These are phyloP conservation scores for Gasterosteus aculeatus DNA, from an alignment of 2,113 vertebrate genomes.

Conservation along the genomic window DNA sequence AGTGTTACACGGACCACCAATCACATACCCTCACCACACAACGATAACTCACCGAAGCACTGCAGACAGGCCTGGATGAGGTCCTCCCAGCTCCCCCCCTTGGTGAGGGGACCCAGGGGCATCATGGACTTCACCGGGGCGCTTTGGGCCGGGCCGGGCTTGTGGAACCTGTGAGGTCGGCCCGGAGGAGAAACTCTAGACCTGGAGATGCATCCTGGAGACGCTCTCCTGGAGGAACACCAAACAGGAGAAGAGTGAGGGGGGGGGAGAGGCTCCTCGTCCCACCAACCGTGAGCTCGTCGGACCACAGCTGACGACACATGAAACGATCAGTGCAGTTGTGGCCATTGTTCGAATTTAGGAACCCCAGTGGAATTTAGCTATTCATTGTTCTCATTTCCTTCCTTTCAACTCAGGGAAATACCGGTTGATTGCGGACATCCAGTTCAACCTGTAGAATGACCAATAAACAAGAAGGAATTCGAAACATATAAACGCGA, in stretches of 20 bases:
- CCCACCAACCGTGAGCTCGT: background rate
- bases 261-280: constrained; percentile 25
- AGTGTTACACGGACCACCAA: background rate
- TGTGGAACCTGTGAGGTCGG: constrained; percentile 80
- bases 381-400: constrained; percentile 73
- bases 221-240: constrained; percentile 79
- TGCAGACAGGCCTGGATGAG: constrained; percentile 93
- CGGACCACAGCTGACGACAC: background rate
- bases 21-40: background rate
- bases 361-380: constrained; percentile 16
- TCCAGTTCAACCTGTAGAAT: constrained; percentile 49
- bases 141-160: constrained; percentile 79
- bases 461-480: constrained; percentile 46
- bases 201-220: constrained; percentile 82
- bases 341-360: constrained; percentile 42
- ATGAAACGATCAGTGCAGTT: background rate
- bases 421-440: constrained; percentile 63
- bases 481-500: background rate
- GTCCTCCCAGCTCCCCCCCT: constrained; percentile 93
- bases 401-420: constrained; percentile 66
- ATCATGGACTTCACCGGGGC: constrained; percentile 82
- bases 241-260: constrained; percentile 42
- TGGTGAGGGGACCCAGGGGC: constrained; percentile 88
- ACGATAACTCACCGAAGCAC: constrained; percentile 87
- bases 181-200: constrained; percentile 84